Evolutionary conservation across 2,888 invertebrate genomes (phyloP), one percentile per base, ranked within the genome.

Genomic region (Capitulum mitella): DNA sequence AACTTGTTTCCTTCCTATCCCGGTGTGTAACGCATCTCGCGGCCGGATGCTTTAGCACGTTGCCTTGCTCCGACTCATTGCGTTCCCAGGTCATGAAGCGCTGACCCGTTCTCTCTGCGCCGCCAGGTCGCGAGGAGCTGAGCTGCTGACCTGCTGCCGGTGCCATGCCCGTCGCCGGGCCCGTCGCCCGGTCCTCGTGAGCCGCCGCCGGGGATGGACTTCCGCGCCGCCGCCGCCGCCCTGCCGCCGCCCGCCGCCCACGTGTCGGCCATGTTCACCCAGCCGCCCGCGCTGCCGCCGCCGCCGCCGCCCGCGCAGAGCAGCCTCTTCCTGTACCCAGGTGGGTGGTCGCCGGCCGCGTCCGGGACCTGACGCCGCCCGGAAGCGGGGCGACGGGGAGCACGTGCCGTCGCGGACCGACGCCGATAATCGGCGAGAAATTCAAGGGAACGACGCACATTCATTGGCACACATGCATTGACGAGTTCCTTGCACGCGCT

Each of bases 221-320:
- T 70, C 70, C 70, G 70, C 19, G 64, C 34, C 58, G 58, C 58
- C 32, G 80, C 78, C 40, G 77, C 82, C 34, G 75, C 82, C 6
- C 80, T 82, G 26, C 77, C 81, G 34, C 82, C 81, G 43, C 82
- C 82, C 3, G 79, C 81, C 64, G 81, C 80, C 64, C 79, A 79
- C 32, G 81, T 81, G 29, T 80, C 81, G 64, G 81, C 81, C 64
- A 80, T 81, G 54, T 78, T 82, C 26, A 79, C 78, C 1, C 78
- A 81, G 40, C 58, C 81, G 74, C 51, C 58, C 26, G 78, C 70
- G 12, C 70, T 70, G 70, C 70, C 70, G 40, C 70, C 70, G 37
- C 70, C 70, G 26, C 70, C 70, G 16, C 70, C 70, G 26, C 70
- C 70, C 29, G 10, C 37, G 22, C 70, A 70, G 70, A 34, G 10